Evolutionary conservation across 2,888 invertebrate species (phyloP).

Genomic region (Arenicola marina): DNA sequence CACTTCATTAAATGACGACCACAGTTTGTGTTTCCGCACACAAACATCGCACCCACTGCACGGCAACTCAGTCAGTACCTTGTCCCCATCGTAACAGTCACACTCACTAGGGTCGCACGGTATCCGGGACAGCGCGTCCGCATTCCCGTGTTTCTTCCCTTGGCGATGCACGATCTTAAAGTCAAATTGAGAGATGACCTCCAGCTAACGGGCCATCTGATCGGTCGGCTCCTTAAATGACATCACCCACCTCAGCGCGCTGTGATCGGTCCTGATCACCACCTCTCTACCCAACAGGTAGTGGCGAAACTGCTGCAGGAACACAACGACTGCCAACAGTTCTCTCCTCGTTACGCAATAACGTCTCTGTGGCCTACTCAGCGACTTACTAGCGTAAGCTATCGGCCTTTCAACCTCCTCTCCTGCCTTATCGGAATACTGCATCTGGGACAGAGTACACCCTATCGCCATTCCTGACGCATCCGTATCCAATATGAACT

Average conservation of each 20-base stretch:
- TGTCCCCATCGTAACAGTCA: background rate
- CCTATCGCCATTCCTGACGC: background rate
- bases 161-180: constrained; percentile 2
- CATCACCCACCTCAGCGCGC: background rate
- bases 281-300: background rate
- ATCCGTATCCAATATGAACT: background rate
- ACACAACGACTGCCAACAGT: background rate
- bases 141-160: background rate
- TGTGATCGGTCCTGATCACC: background rate
- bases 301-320: background rate
- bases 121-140: background rate
- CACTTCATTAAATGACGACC: background rate
- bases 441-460: background rate
- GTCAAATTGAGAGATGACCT: constrained; percentile 13
- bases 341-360: constrained; percentile 1
- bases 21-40: background rate
- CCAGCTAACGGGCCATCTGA: background rate
- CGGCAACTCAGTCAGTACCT: background rate
- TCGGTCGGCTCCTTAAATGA: background rate
- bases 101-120: background rate
- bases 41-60: background rate
- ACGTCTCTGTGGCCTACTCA: background rate
- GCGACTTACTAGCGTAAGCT: background rate
- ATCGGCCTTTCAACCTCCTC: background rate
- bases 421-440: background rate